phyloP scores from a whole-genome alignment of 23 tunicate species.

The Diplosoma virens region DNA sequence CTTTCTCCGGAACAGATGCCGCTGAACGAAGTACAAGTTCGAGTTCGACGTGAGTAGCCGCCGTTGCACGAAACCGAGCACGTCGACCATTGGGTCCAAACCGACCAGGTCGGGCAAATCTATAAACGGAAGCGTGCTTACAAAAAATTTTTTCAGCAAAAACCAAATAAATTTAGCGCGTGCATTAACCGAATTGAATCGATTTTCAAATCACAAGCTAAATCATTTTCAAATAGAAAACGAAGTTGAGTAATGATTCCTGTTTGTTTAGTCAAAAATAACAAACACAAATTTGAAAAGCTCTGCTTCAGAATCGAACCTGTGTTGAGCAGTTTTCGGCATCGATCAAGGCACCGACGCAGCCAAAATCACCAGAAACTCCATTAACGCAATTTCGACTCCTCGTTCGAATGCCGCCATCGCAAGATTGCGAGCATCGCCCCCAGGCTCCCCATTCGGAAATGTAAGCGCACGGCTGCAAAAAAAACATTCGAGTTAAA shows the following conservation, averaged over 20 bases:
- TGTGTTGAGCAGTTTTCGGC: constrained; percentile 35
- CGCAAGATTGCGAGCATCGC: constrained; percentile 26
- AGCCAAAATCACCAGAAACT: constrained; percentile 33
- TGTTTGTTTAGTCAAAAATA: background rate
- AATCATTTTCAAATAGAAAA: background rate
- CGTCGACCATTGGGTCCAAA: constrained; percentile 38
- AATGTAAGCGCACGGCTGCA: constrained; percentile 49
- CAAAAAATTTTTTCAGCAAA: no score
- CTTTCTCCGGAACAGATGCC: constrained; percentile 15
- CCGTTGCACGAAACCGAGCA: constrained; percentile 54
- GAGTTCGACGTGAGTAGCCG: constrained; percentile 4
- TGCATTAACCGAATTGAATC: background rate
- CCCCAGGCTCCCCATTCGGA: constrained; percentile 55
- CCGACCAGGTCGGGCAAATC: constrained; percentile 49
- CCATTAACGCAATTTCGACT: constrained; percentile 15
- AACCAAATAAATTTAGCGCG: background rate
- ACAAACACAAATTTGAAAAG: no score
- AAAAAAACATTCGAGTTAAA: no score
- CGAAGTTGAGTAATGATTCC: background rate
- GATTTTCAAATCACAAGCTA: no score
- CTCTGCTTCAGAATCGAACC: no score
- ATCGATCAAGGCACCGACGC: constrained; percentile 35
- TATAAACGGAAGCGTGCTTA: no score
- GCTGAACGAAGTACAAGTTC: constrained; percentile 24
- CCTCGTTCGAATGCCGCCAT: constrained; percentile 15